These are phyloP conservation scores for Carassius gibelio DNA, from an alignment of 2,113 vertebrate species.

Conservation along the genomic window DNA sequence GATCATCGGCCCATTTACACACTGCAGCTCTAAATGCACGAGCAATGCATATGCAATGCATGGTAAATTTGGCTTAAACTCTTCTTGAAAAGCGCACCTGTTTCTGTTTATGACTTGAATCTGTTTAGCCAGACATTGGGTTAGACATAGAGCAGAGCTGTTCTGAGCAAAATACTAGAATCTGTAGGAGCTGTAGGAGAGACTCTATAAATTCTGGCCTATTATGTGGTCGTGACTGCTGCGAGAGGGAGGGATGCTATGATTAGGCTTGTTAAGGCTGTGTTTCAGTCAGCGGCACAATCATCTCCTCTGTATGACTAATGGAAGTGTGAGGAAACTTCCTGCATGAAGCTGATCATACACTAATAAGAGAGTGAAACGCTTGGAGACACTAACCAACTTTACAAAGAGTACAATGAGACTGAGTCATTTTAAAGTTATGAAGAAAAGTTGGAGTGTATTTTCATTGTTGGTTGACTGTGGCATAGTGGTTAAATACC, in stretches of 20 bases:
- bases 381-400: not conserved
- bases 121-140: not conserved
- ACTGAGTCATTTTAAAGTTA: not conserved
- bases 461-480: not conserved
- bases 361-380: not conserved
- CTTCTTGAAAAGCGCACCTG: not conserved
- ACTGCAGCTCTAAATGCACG: too few species aligned
- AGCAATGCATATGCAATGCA: too few species aligned
- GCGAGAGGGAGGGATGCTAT: slow-evolving; percentile 2
- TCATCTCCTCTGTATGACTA: slow-evolving; percentile 39
- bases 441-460: not conserved
- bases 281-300: slow-evolving; percentile 24
- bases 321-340: slow-evolving; percentile 26
- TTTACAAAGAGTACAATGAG: not conserved
- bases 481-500: not conserved
- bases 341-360: not conserved
- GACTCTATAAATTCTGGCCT: slow-evolving; percentile 48
- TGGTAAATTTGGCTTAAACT: not conserved
- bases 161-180: slow-evolving; percentile 5
- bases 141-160: not conserved
- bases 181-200: slow-evolving; percentile 15
- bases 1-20: too few species aligned
- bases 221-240: slow-evolving; percentile 48
- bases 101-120: not conserved
- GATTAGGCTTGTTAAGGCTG: slow-evolving; percentile 28